phyloP scores from a whole-genome alignment of 2,888 invertebrate species.

The Tridacna gigas region DNA sequence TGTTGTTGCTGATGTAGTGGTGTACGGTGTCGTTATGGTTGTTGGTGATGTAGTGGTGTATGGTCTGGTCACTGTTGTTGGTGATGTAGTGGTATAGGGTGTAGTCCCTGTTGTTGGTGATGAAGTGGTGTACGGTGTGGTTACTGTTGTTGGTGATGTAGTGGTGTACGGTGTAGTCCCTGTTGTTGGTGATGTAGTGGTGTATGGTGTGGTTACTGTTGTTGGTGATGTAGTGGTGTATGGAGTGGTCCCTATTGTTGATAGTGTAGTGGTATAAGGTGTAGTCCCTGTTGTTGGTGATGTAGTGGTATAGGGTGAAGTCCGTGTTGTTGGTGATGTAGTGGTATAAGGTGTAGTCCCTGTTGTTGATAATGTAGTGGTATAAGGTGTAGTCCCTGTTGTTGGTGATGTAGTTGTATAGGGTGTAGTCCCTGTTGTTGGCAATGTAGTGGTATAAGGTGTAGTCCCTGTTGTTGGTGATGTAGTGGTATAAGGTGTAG shows the following conservation, averaged over 20 bases:
- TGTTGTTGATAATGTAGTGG: background rate
- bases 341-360: background rate
- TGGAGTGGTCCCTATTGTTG: background rate
- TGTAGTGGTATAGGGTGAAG: background rate
- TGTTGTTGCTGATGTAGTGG: background rate
- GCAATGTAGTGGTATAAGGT: background rate
- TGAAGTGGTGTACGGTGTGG: conserved; percentile 7
- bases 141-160: background rate
- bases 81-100: background rate
- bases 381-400: background rate
- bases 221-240: background rate
- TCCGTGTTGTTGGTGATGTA: background rate
- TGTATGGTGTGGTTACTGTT: background rate
- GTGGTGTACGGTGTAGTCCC: background rate
- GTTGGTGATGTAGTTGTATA: background rate
- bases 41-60: background rate
- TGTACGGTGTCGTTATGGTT: background rate
- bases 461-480: background rate
- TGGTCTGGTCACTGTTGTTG: background rate
- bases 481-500: background rate
- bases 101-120: background rate
- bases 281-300: background rate
- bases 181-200: background rate
- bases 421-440: background rate
- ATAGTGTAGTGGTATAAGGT: background rate